Conservation (phyloP, 2,113 vertebrate species). For the Dolichallabes microphthalmus region DNA sequence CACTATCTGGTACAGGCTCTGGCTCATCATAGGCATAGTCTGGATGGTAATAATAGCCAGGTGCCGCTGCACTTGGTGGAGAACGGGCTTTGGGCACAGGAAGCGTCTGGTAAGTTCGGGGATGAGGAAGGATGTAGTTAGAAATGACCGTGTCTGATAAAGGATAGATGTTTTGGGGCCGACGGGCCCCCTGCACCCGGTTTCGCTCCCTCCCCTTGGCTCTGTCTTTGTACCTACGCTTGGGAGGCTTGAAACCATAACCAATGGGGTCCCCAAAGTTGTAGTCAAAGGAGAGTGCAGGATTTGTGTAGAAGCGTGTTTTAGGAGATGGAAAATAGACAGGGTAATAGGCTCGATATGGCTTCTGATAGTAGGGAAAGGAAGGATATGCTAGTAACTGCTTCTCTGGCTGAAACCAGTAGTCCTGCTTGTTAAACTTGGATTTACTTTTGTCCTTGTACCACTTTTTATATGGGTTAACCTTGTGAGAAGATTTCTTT, state of each 20-base stretch:
- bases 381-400: slow-evolving; percentile 79
- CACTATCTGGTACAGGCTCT: slow-evolving; percentile 73
- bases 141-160: slow-evolving; percentile 65
- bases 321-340: slow-evolving; percentile 78
- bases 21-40: slow-evolving; percentile 76
- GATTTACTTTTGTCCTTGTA: slow-evolving; percentile 70
- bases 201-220: slow-evolving; percentile 70
- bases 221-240: slow-evolving; percentile 67
- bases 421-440: slow-evolving; percentile 72
- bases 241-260: slow-evolving; percentile 70
- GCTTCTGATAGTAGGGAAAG: slow-evolving; percentile 80
- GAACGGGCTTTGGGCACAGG: slow-evolving; percentile 73
- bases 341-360: slow-evolving; percentile 79
- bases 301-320: slow-evolving; percentile 70
- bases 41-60: slow-evolving; percentile 72
- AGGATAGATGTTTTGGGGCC: slow-evolving; percentile 64
- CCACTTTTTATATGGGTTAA: slow-evolving; percentile 71
- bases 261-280: slow-evolving; percentile 68
- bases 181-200: slow-evolving; percentile 65
- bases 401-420: slow-evolving; percentile 76
- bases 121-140: slow-evolving; percentile 85
- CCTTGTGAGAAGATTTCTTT: slow-evolving; percentile 61
- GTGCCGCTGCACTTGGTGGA: slow-evolving; percentile 66
- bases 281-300: slow-evolving; percentile 77
- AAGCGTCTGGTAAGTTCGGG: slow-evolving; percentile 80